A percentile compares a stretch with the other conserved stretches of the same genome.
These are phyloP conservation scores for Nothoprocta perdicaria DNA, from an alignment of 2,113 vertebrate species.

Conservation along the genomic window DNA sequence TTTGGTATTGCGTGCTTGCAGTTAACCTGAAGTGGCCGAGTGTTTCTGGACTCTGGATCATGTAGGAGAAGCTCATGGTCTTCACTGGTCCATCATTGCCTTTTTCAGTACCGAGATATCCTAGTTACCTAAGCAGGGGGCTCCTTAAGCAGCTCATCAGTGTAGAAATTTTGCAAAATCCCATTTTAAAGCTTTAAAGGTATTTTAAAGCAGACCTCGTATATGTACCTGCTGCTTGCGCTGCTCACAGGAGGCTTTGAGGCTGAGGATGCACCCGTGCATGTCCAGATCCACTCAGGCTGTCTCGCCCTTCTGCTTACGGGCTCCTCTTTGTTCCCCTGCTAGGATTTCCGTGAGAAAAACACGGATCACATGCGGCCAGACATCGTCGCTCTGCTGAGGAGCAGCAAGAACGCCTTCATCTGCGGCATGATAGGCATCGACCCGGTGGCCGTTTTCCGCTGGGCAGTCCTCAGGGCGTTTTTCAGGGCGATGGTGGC, in stretches of 20 bases:
- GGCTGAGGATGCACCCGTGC: not conserved
- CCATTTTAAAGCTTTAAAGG: not conserved
- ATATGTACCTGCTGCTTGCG: not conserved
- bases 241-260: not conserved
- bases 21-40: not conserved
- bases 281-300: fast-evolving
- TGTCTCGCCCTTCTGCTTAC: not conserved
- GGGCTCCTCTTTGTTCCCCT: not conserved
- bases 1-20: not conserved
- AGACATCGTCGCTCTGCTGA: slow-evolving; percentile 93
- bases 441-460: slow-evolving; percentile 93
- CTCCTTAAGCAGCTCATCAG: not conserved
- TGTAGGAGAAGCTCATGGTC: not conserved
- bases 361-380: slow-evolving; percentile 99
- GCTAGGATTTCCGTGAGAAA: slow-evolving; percentile 97
- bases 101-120: not conserved
- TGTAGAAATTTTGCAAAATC: not conserved
- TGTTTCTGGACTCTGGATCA: not conserved
- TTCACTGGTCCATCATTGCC: not conserved
- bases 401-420: slow-evolving; percentile 94
- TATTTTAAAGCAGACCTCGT: not conserved
- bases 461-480: slow-evolving; percentile 93
- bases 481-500: slow-evolving; percentile 94
- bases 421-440: slow-evolving; percentile 94
- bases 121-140: not conserved